phyloP scores from a whole-genome alignment of 2,888 invertebrate species.

The Deilephila elpenor region DNA sequence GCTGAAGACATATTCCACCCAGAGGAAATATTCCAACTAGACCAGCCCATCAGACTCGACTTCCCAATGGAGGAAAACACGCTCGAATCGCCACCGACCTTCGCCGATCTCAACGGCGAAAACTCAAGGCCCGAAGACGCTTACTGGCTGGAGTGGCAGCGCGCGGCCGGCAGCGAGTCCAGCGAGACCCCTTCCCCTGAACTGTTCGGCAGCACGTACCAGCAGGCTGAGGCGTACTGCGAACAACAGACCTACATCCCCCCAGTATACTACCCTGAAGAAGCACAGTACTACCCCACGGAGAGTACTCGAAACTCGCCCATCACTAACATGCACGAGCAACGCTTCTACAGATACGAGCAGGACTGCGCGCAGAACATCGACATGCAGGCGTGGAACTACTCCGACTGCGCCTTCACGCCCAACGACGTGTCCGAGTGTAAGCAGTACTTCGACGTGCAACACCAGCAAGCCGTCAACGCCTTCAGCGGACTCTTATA shows the following conservation, averaged over 20 bases:
- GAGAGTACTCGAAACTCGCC: constrained; percentile 72
- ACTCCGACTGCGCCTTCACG: constrained; percentile 70
- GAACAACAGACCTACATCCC: constrained; percentile 70
- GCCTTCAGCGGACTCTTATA: constrained; percentile 72
- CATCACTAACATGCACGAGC: constrained; percentile 66
- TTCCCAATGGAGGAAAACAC: constrained; percentile 81
- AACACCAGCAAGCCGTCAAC: constrained; percentile 66
- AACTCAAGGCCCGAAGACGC: constrained; percentile 86
- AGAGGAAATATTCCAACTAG: constrained; percentile 91
- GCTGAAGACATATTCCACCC: constrained; percentile 89
- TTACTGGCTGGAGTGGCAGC: constrained; percentile 85
- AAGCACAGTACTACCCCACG: constrained; percentile 71
- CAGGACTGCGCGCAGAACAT: constrained; percentile 67
- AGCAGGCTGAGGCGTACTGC: constrained; percentile 71
- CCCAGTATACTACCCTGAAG: constrained; percentile 75
- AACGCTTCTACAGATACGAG: constrained; percentile 71
- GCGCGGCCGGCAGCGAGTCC: constrained; percentile 76
- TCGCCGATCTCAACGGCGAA: constrained; percentile 89
- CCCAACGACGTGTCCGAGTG: constrained; percentile 63
- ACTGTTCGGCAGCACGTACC: constrained; percentile 72
- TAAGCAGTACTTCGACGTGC: constrained; percentile 71
- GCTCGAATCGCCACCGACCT: constrained; percentile 87
- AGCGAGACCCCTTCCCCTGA: constrained; percentile 86
- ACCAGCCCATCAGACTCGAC: constrained; percentile 88
- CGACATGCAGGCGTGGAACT: constrained; percentile 72